Evolutionary conservation across 2,797 vertebrate genomes (phyloP).

Genomic region (Tachyglossus aculeatus): DNA sequence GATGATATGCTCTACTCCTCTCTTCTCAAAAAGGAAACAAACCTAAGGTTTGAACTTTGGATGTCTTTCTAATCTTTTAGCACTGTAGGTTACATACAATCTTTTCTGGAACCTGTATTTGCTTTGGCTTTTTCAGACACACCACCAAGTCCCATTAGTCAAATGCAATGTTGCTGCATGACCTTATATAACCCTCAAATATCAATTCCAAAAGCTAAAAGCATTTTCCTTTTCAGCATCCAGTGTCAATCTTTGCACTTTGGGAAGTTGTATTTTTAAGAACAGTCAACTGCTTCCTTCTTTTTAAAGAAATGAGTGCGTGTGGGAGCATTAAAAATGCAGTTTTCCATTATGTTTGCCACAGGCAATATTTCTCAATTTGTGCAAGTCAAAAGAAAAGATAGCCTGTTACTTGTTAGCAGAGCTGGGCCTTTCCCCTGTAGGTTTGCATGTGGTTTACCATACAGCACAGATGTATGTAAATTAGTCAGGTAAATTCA

Average conservation of each 20-base stretch:
- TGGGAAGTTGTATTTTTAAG: constrained; percentile 68
- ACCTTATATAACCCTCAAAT: constrained; percentile 43
- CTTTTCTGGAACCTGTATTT: constrained; percentile 32
- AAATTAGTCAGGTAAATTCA: constrained; percentile 74
- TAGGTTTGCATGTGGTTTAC: constrained; percentile 62
- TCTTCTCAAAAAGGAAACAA: background rate
- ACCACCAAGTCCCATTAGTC: background rate
- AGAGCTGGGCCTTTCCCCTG: constrained; percentile 57
- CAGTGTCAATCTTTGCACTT: constrained; percentile 38
- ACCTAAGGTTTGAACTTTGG: background rate
- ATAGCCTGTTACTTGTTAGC: constrained; percentile 72
- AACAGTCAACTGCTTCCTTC: constrained; percentile 66
- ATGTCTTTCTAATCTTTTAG: constrained; percentile 7
- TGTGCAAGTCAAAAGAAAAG: constrained; percentile 74
- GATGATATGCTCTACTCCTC: background rate
- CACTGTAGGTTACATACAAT: background rate
- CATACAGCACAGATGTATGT: constrained; percentile 68
- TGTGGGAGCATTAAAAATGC: constrained; percentile 70
- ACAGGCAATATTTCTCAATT: constrained; percentile 77
- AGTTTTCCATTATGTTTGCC: constrained; percentile 73
- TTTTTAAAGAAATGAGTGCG: constrained; percentile 67
- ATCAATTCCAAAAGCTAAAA: constrained; percentile 47
- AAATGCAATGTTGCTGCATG: constrained; percentile 39
- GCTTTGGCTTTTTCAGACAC: constrained; percentile 32
- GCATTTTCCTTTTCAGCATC: constrained; percentile 53